Percentiles rank a stretch among this genome's conserved stretches.
Conservation (phyloP, 1,140 invertebrate genomes). For the Hormaphis cornu region DNA sequence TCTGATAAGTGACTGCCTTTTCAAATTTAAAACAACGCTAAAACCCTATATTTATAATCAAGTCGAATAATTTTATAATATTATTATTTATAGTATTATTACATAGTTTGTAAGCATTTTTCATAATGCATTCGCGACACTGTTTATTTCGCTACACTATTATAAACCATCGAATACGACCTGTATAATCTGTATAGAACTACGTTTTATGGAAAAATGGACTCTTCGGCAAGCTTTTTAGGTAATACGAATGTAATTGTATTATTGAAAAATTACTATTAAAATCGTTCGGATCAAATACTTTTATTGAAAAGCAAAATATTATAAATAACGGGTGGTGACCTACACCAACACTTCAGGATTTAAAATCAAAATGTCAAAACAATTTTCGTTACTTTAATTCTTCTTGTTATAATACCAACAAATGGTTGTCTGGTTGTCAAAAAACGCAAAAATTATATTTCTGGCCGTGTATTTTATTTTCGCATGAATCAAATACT, state of each 20-base stretch:
- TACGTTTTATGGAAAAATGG: background rate
- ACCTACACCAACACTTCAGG: background rate
- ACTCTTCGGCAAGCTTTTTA: background rate
- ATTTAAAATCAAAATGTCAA: background rate
- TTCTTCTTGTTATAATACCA: background rate
- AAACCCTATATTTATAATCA: no score
- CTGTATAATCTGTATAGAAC: no score
- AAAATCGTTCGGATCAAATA: background rate
- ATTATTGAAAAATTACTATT: background rate
- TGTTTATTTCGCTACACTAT: no score
- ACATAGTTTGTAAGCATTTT: background rate
- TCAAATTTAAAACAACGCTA: no score
- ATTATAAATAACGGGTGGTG: background rate
- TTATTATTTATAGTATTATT: no score
- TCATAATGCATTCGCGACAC: background rate
- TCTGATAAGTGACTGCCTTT: no score
- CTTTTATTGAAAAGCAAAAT: background rate
- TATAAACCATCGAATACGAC: no score
- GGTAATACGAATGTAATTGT: background rate
- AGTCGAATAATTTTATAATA: no score
- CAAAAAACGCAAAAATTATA: background rate
- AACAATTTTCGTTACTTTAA: background rate
- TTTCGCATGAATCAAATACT: background rate
- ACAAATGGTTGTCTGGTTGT: background rate
- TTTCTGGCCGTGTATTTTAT: no score